Conservation (phyloP, 2,888 invertebrate genomes). For the Linnaemya tessellans region DNA sequence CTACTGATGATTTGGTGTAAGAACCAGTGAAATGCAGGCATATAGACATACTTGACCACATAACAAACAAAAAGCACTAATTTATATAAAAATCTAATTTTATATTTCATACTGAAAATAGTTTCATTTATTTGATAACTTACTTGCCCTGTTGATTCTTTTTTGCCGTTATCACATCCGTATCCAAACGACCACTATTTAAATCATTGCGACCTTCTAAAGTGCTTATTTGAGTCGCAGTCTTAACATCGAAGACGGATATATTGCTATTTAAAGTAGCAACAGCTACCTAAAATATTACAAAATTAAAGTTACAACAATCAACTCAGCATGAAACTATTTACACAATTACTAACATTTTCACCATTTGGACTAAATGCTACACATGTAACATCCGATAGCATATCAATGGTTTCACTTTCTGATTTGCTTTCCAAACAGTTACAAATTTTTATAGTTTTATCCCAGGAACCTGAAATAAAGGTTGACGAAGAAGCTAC, state of each 20-base stretch:
- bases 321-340: neutral
- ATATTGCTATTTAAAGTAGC: slow-evolving; percentile 95
- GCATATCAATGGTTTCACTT: slow-evolving; percentile 91
- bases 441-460: slow-evolving; percentile 95
- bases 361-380: slow-evolving; percentile 95
- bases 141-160: slow-evolving; percentile 93
- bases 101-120: neutral
- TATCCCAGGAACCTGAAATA: slow-evolving; percentile 97
- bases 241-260: slow-evolving; percentile 89
- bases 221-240: slow-evolving; percentile 88
- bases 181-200: slow-evolving; percentile 91
- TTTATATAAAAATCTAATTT: too few relatives aligned
- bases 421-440: slow-evolving; percentile 91
- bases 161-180: slow-evolving; percentile 94
- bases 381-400: slow-evolving; percentile 92
- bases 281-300: slow-evolving; percentile 88
- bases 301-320: neutral
- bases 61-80: too few relatives aligned
- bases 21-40: too few relatives aligned
- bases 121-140: slow-evolving; percentile 78
- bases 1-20: too few relatives aligned
- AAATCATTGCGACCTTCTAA: slow-evolving; percentile 96
- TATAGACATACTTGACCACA: too few relatives aligned
- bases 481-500: slow-evolving; percentile 88
- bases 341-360: slow-evolving; percentile 84